Evolutionary conservation across 1,140 invertebrate species (phyloP), one percentile per base, ranked within the genome.

Genomic region (Lordiphosa stackelbergi): DNA sequence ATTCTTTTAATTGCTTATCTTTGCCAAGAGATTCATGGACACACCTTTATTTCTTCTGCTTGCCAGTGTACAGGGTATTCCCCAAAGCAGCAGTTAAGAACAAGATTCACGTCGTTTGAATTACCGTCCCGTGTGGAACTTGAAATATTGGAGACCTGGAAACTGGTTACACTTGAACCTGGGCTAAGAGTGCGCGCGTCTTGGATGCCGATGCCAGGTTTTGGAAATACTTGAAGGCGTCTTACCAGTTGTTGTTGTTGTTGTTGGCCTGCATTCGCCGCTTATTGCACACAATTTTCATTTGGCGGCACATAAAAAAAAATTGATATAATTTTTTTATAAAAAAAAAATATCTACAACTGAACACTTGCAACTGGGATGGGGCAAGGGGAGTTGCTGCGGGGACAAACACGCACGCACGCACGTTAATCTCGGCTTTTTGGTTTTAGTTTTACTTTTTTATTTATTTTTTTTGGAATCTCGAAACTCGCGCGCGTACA

Each of bases 121-220:
- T 77, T 53, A 53, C 54, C 49, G 35, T 58, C 37, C 51, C 61
- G 49, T 53, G 64, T 48, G 65, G 56, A 73, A 61, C 65, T 70
- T 56, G 58, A 69, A 69, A 69, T 69, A 68, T 69, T 69, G 24
- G 56, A 52, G 66, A 61, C 53, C 57, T 66, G 72, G 70, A 66
- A 81, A 81, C 75, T 81, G 75, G 75, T 81, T 81, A 77, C 77
- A 81, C 75, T 81, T 81, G 77, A 81, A 81, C 77, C 75, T 81
- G 75, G 38, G 60, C 64, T 31, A 31, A 31, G 41, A 46, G 54
- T 34, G 48, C 49, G 49, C 35, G 51, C 51, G 37, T 55, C 56
- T 66, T 55, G 19, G 36, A 38, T 51, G 46, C 42, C 28, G 37
- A 56, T 69, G 53, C 24, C 58, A 36, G 56, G 28, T 31, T 56